Evolutionary conservation across 2,797 vertebrate species (phyloP), one percentile per base, ranked within the genome.

Genomic region (Columba guinea): DNA sequence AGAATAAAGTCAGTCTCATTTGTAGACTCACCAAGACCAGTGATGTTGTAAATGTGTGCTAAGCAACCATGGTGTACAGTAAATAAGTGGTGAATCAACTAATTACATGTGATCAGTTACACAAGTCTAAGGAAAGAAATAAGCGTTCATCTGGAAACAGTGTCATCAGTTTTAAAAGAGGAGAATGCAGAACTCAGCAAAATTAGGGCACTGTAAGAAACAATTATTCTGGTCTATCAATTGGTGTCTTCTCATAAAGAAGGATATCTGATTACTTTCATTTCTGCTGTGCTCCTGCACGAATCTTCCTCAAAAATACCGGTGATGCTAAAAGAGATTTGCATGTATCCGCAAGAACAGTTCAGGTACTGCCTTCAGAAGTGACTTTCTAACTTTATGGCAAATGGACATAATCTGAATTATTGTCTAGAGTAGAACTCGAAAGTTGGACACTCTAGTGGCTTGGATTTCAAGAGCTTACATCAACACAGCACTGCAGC

Each of bases 51-150:
- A 55, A 46, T 21, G 10, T 27, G 20, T 27, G 26, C 41, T 58
- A 58, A 68, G 84, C 39, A 93, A 93, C 81, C 84, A 84, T 17
- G 19, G 68, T 11, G 8, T 27, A 71, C 37, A 75, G 49, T 68
- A 94, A 70, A 21, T 60, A 70, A 75, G 20, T 10, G 32, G 19
- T 74, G 71, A 90, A 83, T 68, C 76, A 88, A 69, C 75, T 53
- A 49, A 83, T 39, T 70, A 58, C 67, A 94, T 0, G 0, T 35
- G 34, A 79, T 27, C 41, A 20, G 27, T 51, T 64, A 64, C 46
- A 52, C 9, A 68, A 84, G 41, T 55, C 53, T 89, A 71, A 59
- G n/a, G 37, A 77, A 46, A 71, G 55, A 84, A 84, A 9, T 26
- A 56, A 68, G 28, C 23, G 52, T 85, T 87, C 51, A 77, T 39